Evolutionary conservation across 2,797 vertebrate genomes (phyloP).

Genomic region (Lacerta agilis): DNA sequence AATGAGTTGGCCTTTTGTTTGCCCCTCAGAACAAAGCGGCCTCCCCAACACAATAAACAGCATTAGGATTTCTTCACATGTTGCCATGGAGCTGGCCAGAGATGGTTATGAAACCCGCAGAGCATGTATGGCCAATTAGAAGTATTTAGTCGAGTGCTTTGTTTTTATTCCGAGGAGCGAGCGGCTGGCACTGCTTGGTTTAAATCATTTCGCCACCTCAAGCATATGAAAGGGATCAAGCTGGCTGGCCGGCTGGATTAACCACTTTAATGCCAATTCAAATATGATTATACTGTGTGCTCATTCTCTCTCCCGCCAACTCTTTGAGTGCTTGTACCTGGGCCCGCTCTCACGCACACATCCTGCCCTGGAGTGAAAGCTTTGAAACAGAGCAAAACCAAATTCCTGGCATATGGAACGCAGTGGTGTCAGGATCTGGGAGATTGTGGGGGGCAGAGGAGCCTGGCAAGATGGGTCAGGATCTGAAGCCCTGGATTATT

Average conservation of each 20-base stretch:
- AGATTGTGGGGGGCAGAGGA: background rate
- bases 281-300: conserved; percentile 6
- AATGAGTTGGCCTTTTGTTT: conserved; percentile 62
- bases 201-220: conserved; percentile 41
- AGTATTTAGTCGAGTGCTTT: conserved; percentile 40
- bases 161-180: conserved; percentile 47
- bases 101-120: conserved; percentile 73
- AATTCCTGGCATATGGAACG: background rate
- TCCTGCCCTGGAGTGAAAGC: background rate
- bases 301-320: background rate
- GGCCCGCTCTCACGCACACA: background rate
- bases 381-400: background rate
- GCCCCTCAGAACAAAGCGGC: conserved; percentile 68
- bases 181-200: conserved; percentile 60
- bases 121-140: conserved; percentile 68
- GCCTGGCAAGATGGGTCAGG: background rate
- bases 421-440: background rate
- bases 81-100: conserved; percentile 72
- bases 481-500: background rate
- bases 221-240: conserved; percentile 48
- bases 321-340: background rate
- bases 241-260: background rate
- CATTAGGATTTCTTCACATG: conserved; percentile 70
- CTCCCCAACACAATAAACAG: conserved; percentile 63
- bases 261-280: background rate